Percentiles rank a stretch among this genome's conserved stretches.
phyloP scores from a whole-genome alignment of 2,888 invertebrate genomes.

The Archips crataeganus region DNA sequence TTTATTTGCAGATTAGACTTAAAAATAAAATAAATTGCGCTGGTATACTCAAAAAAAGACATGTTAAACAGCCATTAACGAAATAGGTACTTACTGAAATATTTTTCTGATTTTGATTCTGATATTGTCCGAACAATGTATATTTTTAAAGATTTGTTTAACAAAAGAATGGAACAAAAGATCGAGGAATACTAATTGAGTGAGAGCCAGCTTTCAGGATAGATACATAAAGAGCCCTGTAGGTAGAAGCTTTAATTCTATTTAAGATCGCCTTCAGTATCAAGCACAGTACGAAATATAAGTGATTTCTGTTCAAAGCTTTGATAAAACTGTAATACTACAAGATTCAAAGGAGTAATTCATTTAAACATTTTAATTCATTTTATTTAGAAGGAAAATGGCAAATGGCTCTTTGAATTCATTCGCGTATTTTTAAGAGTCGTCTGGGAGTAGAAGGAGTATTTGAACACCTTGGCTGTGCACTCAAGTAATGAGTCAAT shows the following conservation, averaged over 20 bases:
- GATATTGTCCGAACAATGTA: no score
- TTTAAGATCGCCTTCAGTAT: conserved; percentile 22
- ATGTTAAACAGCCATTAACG: no score
- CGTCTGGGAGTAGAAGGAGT: background rate
- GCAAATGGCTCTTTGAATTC: background rate
- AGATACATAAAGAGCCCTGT: conserved; percentile 4
- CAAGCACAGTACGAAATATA: conserved; percentile 20
- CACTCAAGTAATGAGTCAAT: background rate
- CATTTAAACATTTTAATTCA: background rate
- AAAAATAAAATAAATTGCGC: no score
- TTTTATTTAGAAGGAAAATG: background rate
- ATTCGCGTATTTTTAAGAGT: background rate
- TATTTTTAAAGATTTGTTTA: no score
- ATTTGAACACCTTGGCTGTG: background rate
- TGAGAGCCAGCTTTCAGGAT: background rate
- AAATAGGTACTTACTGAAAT: no score
- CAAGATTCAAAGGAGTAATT: conserved; percentile 18
- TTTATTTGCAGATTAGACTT: no score
- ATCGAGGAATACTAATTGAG: background rate
- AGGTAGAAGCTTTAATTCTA: conserved; percentile 19
- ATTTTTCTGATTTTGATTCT: no score
- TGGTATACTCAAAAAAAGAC: no score
- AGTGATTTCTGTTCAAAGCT: conserved; percentile 23
- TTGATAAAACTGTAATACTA: conserved; percentile 11
- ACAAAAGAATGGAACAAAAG: background rate